Evolutionary conservation across 2,797 vertebrate genomes (phyloP).

Genomic region (Threskiornis aethiopicus): DNA sequence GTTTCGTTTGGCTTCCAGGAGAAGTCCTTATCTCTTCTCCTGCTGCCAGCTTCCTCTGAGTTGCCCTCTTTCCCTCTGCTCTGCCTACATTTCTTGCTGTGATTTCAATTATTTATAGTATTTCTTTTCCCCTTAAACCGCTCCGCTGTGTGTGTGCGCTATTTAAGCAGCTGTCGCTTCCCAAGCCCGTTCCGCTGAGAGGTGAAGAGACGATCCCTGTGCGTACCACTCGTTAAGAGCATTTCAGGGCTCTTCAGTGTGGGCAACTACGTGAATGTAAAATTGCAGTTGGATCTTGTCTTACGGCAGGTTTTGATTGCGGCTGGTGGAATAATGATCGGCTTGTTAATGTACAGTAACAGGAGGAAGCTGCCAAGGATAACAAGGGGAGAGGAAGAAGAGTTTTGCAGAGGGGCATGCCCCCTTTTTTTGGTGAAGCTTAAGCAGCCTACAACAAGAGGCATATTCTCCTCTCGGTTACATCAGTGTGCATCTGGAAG

Average conservation of each 20-base stretch:
- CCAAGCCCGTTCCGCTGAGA: not conserved
- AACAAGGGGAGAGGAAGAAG: not conserved
- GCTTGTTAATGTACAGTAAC: not conserved
- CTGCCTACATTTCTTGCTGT: slow-evolving; percentile 16
- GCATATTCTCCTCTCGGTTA: not conserved
- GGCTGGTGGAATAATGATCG: not conserved
- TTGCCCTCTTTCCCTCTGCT: not conserved
- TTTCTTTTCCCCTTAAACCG: slow-evolving; percentile 26
- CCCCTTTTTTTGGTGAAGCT: not conserved
- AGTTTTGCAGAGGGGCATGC: not conserved
- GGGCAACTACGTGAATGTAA: not conserved
- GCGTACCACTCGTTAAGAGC: not conserved
- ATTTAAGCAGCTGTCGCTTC: not conserved
- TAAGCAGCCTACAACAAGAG: not conserved
- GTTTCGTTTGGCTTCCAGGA: not conserved
- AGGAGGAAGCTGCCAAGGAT: not conserved
- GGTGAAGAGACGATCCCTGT: not conserved
- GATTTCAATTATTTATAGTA: slow-evolving; percentile 42
- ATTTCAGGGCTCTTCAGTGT: not conserved
- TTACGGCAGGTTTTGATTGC: not conserved
- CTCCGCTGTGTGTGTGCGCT: not conserved
- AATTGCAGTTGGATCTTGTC: not conserved
- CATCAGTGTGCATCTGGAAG: not conserved
- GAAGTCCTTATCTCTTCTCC: not conserved
- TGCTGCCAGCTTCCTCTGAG: not conserved